Evolutionary conservation across 2,113 vertebrate species (phyloP), one percentile per base, ranked within the genome.

Genomic region (Passer montanus): DNA sequence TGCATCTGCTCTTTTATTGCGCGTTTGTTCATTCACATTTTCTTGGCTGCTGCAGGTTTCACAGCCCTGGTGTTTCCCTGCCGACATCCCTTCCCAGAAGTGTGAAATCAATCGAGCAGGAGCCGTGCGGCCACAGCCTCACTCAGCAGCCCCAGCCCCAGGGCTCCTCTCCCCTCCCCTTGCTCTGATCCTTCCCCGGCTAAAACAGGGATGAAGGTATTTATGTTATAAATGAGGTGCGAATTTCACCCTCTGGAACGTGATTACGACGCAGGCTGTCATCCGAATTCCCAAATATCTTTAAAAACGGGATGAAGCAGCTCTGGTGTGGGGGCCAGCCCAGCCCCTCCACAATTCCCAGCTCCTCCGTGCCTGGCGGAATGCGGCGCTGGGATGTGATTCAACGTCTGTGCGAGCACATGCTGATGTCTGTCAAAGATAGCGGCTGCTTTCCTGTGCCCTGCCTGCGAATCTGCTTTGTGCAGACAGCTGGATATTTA

Each of bases 401-500:
- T 69, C 28, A 83, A 33, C 2, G 84, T n/a, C 95, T 17, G 22
- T 31, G 60, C 46, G 1, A 79, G 84, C 98, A 98, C 96, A 95
- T 93, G 98, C 81, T 88, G 69, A 58, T 83, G 97, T 98, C 98
- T 97, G 80, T 98, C 98, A 98, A 68, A 94, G 68, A 67, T 7
- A 72, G 77, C 2, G 75, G 70, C 92, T 89, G 91, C 94, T 72
- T 88, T 68, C 44, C 3, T 63, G 81, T 59, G 84, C 89, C 82
- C 72, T 92, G 83, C 74, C 44, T 31, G 68, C 30, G 70, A 93
- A 89, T 74, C 23, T 3, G 92, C 77, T 90, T 94, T 90, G 84
- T 95, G 91, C 75, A 95, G 98, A 98, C 98, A 99, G 98, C 98
- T 98, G 98, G 97, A 91, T 97, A 98, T 98, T 98, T 98, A 97